Percentiles rank a stretch among this genome's conserved stretches.
Evolutionary conservation across 2,888 invertebrate genomes (phyloP).

Genomic region (Stegophylla sp.): DNA sequence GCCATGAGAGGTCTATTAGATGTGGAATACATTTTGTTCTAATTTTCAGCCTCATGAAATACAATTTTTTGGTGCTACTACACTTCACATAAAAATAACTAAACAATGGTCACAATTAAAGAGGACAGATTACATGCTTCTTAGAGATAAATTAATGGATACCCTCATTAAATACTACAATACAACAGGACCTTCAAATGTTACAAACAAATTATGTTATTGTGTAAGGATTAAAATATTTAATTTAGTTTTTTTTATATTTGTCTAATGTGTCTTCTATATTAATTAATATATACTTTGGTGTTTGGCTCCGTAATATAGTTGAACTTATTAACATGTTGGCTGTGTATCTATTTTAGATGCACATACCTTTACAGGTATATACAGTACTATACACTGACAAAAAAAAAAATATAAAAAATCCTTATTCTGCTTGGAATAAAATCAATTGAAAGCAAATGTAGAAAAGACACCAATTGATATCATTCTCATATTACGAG

Average conservation of each 20-base stretch:
- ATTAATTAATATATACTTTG: too few relatives aligned
- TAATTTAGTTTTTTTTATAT: too few relatives aligned
- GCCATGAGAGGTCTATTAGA: too few relatives aligned
- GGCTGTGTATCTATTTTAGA: background rate
- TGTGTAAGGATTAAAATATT: constrained; percentile 62
- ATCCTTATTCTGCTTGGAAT: too few relatives aligned
- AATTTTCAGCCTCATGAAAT: constrained; percentile 80
- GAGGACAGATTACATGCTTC: constrained; percentile 36
- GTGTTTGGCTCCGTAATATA: too few relatives aligned
- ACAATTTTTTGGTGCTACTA: constrained; percentile 92
- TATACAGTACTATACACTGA: too few relatives aligned
- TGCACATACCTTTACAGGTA: background rate
- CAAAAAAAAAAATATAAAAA: too few relatives aligned
- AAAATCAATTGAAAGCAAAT: too few relatives aligned
- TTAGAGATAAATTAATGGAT: constrained; percentile 52
- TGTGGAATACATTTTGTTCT: background rate
- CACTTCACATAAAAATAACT: constrained; percentile 85
- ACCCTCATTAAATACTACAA: constrained; percentile 50
- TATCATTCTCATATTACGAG: too few relatives aligned
- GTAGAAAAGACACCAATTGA: too few relatives aligned
- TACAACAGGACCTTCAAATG: constrained; percentile 44
- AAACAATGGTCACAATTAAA: constrained; percentile 80
- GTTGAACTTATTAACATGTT: background rate
- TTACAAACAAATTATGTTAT: constrained; percentile 53
- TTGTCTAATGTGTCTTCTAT: too few relatives aligned